Evolutionary conservation across 2,797 vertebrate genomes (phyloP).

Genomic region (Acropternis orthonyx): DNA sequence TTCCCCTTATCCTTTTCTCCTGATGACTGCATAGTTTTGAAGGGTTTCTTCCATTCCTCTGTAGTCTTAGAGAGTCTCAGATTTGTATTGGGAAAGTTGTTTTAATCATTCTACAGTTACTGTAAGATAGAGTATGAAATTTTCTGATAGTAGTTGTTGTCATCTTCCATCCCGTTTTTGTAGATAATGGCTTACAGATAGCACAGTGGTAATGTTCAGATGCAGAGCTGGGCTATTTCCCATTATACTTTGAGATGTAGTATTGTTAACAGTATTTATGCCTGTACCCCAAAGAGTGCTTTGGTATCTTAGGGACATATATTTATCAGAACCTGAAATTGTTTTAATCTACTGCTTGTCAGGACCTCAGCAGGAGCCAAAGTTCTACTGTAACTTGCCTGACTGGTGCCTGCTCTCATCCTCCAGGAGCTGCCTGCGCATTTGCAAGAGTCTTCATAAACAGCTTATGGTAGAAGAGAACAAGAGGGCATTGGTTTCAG

Average conservation of each 20-base stretch:
- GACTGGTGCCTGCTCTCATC: background rate
- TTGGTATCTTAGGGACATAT: background rate
- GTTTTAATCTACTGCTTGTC: background rate
- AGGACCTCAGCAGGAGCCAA: background rate
- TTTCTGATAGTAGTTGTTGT: background rate
- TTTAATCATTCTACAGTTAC: background rate
- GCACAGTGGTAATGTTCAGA: accelerated
- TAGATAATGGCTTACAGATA: background rate
- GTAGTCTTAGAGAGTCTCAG: background rate
- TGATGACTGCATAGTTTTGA: background rate
- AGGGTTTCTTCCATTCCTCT: background rate
- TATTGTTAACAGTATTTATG: background rate
- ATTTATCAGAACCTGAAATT: background rate
- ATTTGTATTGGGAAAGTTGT: background rate
- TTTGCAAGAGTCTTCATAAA: background rate
- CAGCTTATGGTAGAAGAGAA: background rate
- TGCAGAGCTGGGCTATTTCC: background rate
- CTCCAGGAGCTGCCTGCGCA: background rate
- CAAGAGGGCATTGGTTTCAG: background rate
- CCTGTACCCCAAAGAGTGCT: background rate
- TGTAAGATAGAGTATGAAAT: background rate
- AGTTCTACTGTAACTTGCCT: background rate
- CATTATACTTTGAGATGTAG: background rate
- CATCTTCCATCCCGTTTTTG: background rate
- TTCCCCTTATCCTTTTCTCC: background rate